Conservation (phyloP, 2,888 invertebrate species). For the Tipula unca region DNA sequence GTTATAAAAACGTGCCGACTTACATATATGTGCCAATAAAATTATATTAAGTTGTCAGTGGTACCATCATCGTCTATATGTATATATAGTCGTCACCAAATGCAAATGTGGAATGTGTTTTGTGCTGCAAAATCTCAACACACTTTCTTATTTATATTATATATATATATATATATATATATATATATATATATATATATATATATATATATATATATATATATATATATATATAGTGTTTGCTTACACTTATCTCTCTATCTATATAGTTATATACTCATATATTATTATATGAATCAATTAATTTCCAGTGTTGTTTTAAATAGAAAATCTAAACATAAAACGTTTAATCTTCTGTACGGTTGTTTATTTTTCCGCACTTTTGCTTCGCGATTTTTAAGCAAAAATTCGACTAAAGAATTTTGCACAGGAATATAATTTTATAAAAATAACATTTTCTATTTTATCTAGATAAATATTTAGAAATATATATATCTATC, state of each 20-base stretch:
- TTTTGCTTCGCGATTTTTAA: not conserved
- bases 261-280: too few relatives aligned
- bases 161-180: not conserved
- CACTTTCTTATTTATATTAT: not conserved
- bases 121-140: not conserved
- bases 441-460: not conserved
- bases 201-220: not conserved
- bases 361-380: not conserved
- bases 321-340: not conserved
- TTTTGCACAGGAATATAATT: constrained; percentile 2
- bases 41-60: not conserved
- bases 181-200: not conserved
- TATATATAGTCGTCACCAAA: not conserved
- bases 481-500: not conserved
- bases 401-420: not conserved
- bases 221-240: not conserved
- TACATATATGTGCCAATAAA: too few relatives aligned
- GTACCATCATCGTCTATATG: not conserved
- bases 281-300: not conserved
- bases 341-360: not conserved
- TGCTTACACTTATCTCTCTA: not conserved
- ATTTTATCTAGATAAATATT: not conserved
- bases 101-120: not conserved
- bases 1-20: not conserved
- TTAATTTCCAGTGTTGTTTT: not conserved